phyloP scores from a whole-genome alignment of 2,113 vertebrate genomes.

The Ellobius talpinus region DNA sequence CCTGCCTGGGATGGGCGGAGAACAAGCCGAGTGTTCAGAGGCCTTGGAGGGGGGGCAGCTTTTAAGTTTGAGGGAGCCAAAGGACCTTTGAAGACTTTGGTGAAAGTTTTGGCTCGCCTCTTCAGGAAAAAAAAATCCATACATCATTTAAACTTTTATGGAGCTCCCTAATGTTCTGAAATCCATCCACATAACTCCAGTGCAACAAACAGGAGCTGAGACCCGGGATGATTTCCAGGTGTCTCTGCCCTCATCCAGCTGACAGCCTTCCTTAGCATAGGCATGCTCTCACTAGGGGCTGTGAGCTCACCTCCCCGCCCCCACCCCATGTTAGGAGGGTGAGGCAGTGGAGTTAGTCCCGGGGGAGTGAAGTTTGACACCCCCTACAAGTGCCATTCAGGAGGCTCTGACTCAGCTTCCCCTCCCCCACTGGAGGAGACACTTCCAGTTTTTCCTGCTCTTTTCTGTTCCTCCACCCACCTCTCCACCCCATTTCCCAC shows the following conservation, averaged over 20 bases:
- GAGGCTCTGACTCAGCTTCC: constrained; percentile 77
- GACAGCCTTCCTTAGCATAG: background rate
- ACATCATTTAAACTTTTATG: background rate
- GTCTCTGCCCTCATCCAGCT: background rate
- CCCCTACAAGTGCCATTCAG: constrained; percentile 26
- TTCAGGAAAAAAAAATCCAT: background rate
- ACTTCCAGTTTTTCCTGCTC: constrained; percentile 84
- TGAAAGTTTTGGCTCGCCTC: constrained; percentile 9
- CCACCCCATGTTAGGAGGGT: background rate
- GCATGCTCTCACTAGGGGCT: background rate
- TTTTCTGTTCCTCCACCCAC: constrained; percentile 78
- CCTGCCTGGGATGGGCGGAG: background rate
- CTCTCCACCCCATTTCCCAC: constrained; percentile 71
- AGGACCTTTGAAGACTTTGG: background rate
- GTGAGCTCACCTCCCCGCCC: background rate
- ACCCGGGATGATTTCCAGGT: background rate
- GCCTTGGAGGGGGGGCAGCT: background rate
- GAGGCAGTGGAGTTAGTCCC: background rate
- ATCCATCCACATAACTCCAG: background rate
- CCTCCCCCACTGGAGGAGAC: constrained; percentile 67
- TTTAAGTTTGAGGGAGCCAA: background rate
- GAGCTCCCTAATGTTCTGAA: background rate
- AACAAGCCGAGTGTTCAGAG: background rate
- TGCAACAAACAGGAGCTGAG: background rate
- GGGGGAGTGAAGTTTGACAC: background rate